Base-by-base conservation (phyloP, 2,113 vertebrate species). In the Anarrhichthys ocellatus region DNA sequence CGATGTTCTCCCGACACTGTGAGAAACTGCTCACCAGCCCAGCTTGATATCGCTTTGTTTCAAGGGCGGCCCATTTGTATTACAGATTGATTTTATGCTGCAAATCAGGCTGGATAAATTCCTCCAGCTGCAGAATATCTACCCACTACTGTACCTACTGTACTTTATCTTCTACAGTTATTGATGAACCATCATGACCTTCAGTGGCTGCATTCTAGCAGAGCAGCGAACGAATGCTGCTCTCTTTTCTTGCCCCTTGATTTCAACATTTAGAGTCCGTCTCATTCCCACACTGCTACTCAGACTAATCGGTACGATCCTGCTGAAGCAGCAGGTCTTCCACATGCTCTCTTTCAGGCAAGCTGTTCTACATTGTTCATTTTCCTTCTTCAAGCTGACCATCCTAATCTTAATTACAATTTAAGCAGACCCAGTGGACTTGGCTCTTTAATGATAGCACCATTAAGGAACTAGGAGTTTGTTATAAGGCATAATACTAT, bases 51-150 rank as follows among this genome's bases (percentile, higher is more conserved):
- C 44, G 14, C 78, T 88, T 88, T 89, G 78, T 89, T 88, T 88
- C 86, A 88, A 92, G 89, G 91, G 88, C 82, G 83, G 70, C 67
- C 79, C 68, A 86, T 92, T 85, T 86, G 83, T 89, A 87, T 82
- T 59, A 83, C 77, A 78, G 29, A 93, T 94, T 87, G 87, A 90
- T 90, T 90, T 88, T 81, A 78, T 84, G 82, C 84, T 89, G 73
- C 24, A 82, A 84, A 87, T 89, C 67, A 72, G 73, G 58, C 78
- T 74, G 82, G 88, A 90, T 89, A 64, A 82, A 89, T 88, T 81
- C 64, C 77, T 84, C 50, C 54, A 58, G 63, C 82, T 64, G 64
- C 38, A 78, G 40, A 83, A 61, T 71, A 80, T 75, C 82, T 71
- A 56, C 74, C 73, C 32, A 27, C 40, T 65, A 74, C 89, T 90